These are phyloP conservation scores for Meloe dianella DNA, from an alignment of 2,888 invertebrate genomes.

Conservation along the genomic window DNA sequence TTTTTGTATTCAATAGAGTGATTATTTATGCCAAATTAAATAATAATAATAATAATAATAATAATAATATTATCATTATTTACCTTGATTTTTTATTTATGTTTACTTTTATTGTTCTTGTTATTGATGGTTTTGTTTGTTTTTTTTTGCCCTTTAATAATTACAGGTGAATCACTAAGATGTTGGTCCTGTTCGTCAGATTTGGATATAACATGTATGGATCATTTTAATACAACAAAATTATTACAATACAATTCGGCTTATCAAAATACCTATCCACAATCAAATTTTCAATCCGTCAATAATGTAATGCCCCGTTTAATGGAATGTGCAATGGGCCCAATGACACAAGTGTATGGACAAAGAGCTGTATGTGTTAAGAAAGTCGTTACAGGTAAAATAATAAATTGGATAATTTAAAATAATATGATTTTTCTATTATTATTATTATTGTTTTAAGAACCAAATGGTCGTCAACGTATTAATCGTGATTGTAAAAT, in stretches of 20 bases:
- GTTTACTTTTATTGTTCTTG: neutral
- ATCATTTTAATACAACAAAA: constrained; percentile 70
- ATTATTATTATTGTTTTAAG: constrained; percentile 56
- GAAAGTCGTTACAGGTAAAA: constrained; percentile 25
- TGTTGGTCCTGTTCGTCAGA: constrained; percentile 83
- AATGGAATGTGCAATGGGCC: constrained; percentile 19
- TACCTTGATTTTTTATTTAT: constrained; percentile 1
- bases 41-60: neutral
- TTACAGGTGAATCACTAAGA: constrained; percentile 67
- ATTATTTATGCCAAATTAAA: constrained; percentile 13
- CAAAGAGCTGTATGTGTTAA: constrained; percentile 28
- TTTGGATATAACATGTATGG: constrained; percentile 72
- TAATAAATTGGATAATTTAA: no score
- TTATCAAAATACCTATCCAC: constrained; percentile 26
- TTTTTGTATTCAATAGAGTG: neutral
- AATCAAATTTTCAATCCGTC: constrained; percentile 9
- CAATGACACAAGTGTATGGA: constrained; percentile 24
- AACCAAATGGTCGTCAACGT: constrained; percentile 60
- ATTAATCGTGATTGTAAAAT: constrained; percentile 67
- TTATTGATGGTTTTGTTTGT: neutral
- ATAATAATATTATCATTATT: neutral
- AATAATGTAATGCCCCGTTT: constrained; percentile 24
- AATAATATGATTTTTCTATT: no score
- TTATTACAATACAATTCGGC: constrained; percentile 41
- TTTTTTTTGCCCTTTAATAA: neutral